Percentiles rank a stretch among this genome's conserved stretches.
Conservation (phyloP, 2,797 vertebrate species). For the Crocidura indochinensis region DNA sequence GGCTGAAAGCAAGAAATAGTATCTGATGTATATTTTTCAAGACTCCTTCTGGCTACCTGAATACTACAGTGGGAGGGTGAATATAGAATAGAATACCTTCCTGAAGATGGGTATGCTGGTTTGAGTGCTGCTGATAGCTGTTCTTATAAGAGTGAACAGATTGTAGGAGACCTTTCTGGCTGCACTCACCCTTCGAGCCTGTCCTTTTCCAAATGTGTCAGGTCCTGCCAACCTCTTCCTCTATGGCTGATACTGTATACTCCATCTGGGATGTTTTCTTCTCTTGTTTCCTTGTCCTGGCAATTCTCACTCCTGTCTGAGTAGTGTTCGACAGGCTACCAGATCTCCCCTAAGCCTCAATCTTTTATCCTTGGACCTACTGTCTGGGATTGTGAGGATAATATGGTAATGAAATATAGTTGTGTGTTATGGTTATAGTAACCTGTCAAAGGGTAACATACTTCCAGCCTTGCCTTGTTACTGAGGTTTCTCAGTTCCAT, state of each 20-base stretch:
- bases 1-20: neutral
- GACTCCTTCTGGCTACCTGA: slow-evolving; percentile 9
- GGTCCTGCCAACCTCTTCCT: neutral
- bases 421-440: neutral
- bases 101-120: neutral
- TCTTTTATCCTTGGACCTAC: neutral
- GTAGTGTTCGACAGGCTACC: slow-evolving; percentile 13
- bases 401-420: no score
- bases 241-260: neutral
- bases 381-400: neutral
- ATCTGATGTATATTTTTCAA: neutral
- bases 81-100: neutral
- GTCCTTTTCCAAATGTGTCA: neutral
- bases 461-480: neutral
- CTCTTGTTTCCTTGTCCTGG: neutral
- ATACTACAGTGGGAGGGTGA: neutral
- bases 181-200: neutral
- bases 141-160: neutral
- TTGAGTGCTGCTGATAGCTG: no score
- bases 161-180: neutral
- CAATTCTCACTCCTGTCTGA: neutral
- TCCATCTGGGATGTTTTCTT: neutral
- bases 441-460: neutral
- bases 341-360: neutral
- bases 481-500: neutral